These are phyloP conservation scores for Hyaena hyaena DNA, from an alignment of 2,113 vertebrate genomes.

Conservation along the genomic window DNA sequence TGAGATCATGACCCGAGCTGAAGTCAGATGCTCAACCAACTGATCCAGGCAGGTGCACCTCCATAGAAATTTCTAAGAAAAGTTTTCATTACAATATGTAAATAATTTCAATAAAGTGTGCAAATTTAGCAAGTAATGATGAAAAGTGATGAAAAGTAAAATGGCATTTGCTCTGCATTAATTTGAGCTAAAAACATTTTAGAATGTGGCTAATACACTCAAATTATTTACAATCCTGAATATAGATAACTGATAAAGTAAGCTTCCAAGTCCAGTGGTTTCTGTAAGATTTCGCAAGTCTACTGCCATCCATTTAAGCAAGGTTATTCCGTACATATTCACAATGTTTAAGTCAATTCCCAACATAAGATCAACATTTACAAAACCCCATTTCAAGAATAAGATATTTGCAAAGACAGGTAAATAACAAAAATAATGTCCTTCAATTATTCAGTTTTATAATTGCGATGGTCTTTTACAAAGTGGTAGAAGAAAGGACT, in stretches of 20 bases:
- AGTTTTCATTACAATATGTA: neutral
- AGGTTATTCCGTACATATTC: neutral
- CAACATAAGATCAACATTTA: neutral
- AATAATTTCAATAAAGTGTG: neutral
- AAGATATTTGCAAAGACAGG: neutral
- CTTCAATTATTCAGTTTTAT: neutral
- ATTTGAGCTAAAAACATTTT: neutral
- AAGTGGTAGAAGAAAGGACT: neutral
- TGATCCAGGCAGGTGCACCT: too few species aligned
- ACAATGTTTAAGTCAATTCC: neutral
- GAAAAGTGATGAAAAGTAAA: neutral
- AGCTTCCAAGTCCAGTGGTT: neutral
- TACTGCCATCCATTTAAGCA: neutral
- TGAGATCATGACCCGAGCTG: too few species aligned
- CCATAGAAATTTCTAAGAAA: slow-evolving; percentile 13
- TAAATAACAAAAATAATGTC: neutral
- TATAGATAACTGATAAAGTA: neutral
- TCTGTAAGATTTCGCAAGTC: neutral
- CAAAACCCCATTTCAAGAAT: neutral
- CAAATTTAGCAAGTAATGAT: neutral
- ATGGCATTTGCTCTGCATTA: neutral
- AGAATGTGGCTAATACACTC: neutral
- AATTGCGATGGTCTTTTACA: neutral
- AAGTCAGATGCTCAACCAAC: too few species aligned
- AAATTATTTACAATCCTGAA: neutral